Evolutionary conservation across 2,113 vertebrate species (phyloP).

Genomic region (Cacatua alba): DNA sequence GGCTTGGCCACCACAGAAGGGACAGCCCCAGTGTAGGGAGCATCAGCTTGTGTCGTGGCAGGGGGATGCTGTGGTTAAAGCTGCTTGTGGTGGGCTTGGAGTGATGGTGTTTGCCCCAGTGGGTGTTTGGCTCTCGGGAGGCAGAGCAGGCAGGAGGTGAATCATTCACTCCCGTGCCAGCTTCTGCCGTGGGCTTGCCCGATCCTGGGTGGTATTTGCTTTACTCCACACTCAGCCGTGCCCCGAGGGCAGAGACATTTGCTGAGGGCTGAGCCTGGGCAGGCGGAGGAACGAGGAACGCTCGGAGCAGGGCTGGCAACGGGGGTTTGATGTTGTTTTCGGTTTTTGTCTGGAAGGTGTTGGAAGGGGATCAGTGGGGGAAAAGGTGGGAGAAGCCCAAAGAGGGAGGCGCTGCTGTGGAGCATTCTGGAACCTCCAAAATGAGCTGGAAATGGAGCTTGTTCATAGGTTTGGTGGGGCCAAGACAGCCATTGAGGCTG

Average conservation of each 20-base stretch:
- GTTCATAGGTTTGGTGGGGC: not conserved
- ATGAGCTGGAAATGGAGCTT: not conserved
- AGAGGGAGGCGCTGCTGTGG: not conserved
- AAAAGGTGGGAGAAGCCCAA: not conserved
- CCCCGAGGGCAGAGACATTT: not conserved
- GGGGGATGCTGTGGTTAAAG: not conserved
- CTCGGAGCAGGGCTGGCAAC: not conserved
- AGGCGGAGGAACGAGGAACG: not conserved
- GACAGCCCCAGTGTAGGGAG: not conserved
- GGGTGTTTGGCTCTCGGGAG: not conserved
- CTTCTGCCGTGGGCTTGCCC: conserved; percentile 6
- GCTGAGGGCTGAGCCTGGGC: not conserved
- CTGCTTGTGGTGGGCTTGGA: accelerated
- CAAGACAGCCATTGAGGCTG: not conserved
- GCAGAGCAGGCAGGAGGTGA: conserved; percentile 7
- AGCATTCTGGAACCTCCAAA: not conserved
- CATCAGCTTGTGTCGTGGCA: not conserved
- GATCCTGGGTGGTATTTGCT: conserved; percentile 45
- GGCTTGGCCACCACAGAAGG: accelerated
- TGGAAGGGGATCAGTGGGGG: not conserved
- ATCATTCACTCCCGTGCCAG: not conserved
- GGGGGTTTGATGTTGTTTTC: accelerated
- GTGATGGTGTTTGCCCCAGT: not conserved
- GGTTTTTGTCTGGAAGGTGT: not conserved
- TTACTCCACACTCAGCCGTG: not conserved